Conservation (phyloP, 2,888 invertebrate species). For the Brenthis daphne region DNA sequence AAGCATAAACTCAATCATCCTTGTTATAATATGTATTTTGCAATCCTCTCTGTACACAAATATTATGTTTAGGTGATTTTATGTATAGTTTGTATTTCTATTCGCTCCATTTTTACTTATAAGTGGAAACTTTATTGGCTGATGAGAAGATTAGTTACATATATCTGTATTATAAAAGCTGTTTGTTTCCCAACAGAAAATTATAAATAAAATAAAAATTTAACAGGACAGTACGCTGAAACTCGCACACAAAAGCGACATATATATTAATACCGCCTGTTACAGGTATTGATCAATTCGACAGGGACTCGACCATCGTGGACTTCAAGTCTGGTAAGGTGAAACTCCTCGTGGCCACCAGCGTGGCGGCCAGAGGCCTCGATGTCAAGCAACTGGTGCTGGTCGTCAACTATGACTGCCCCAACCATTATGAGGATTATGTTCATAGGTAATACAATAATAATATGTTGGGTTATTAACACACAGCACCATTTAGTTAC, state of each 20-base stretch:
- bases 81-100: no score
- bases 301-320: slow-evolving; percentile 97
- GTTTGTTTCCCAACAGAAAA: no score
- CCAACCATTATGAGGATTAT: slow-evolving; percentile 99
- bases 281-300: slow-evolving; percentile 98
- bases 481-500: no score
- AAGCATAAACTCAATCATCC: no score
- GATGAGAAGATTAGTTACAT: no score
- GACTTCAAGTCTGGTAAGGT: slow-evolving; percentile 98
- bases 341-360: slow-evolving; percentile 96
- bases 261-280: slow-evolving; percentile 74
- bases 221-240: slow-evolving; percentile 24
- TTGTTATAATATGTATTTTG: no score
- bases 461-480: no score
- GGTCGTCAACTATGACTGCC: slow-evolving; percentile 99
- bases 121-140: no score
- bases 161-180: no score
- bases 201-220: not conserved
- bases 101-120: no score
- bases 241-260: slow-evolving; percentile 25
- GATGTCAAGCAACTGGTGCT: slow-evolving; percentile 98
- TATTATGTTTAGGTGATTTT: no score
- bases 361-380: slow-evolving; percentile 98
- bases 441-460: slow-evolving; percentile 87
- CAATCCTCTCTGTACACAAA: no score